Evolutionary conservation across 2,113 vertebrate genomes (phyloP).

Genomic region (Bucco capensis): DNA sequence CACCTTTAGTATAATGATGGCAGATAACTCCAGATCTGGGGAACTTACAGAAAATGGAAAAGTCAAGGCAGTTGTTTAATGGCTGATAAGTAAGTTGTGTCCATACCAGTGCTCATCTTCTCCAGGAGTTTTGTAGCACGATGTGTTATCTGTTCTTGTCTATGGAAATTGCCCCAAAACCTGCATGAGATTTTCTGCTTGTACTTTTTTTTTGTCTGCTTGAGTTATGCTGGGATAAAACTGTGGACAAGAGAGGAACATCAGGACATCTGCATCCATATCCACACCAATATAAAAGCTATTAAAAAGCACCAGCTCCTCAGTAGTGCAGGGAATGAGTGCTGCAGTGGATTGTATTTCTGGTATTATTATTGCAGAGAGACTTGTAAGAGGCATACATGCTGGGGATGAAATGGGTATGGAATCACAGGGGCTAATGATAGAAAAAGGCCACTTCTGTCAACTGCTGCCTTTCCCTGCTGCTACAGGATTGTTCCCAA

Average conservation of each 20-base stretch:
- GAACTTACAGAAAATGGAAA: neutral
- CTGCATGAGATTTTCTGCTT: neutral
- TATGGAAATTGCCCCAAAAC: neutral
- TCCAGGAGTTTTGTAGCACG: neutral
- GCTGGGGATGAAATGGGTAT: conserved; percentile 51
- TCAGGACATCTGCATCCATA: neutral
- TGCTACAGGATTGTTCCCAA: conserved; percentile 14
- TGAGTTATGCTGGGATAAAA: neutral
- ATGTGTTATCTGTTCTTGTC: neutral
- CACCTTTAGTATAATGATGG: neutral
- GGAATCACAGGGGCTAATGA: conserved; percentile 53
- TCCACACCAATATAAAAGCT: neutral
- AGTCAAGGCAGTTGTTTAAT: neutral
- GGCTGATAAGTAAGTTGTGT: neutral
- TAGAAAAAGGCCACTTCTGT: conserved; percentile 57
- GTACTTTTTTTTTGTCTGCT: neutral
- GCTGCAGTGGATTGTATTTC: conserved; percentile 35
- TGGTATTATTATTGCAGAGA: conserved; percentile 53
- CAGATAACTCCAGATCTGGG: neutral
- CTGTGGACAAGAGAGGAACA: neutral
- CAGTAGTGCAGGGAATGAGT: conserved; percentile 3
- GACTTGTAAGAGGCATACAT: conserved; percentile 42
- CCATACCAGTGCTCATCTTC: neutral
- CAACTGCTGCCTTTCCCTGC: conserved; percentile 35
- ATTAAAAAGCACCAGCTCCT: conserved; percentile 2